A percentile compares a stretch with the other conserved stretches of the same genome.
Evolutionary conservation across 1,140 invertebrate genomes (phyloP).

Genomic region (Heliconius nattereri): DNA sequence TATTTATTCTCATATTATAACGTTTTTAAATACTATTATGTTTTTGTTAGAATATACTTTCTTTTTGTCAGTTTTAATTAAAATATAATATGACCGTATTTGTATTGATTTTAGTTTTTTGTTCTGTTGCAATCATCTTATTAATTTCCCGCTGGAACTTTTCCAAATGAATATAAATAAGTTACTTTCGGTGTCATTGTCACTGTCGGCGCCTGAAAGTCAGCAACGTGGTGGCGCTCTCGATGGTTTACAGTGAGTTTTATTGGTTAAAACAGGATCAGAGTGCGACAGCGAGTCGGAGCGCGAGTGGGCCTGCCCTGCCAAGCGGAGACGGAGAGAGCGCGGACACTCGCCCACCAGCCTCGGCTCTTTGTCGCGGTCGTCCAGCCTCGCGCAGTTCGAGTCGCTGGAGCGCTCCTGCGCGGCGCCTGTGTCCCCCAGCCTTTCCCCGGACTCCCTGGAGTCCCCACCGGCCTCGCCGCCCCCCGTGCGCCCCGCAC

Average conservation of each 20-base stretch:
- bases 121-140: background rate
- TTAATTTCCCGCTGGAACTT: slow-evolving; percentile 41
- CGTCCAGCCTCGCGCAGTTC: slow-evolving; percentile 90
- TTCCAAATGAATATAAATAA: slow-evolving; percentile 52
- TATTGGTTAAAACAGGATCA: slow-evolving; percentile 57
- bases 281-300: slow-evolving; percentile 84
- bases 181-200: slow-evolving; percentile 67
- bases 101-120: background rate
- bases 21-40: background rate
- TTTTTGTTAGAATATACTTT: background rate
- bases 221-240: slow-evolving; percentile 37
- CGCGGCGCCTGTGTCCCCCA: slow-evolving; percentile 72
- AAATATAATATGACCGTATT: background rate
- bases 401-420: slow-evolving; percentile 89
- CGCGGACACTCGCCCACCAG: slow-evolving; percentile 69
- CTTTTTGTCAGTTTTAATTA: background rate
- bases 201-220: slow-evolving; percentile 59
- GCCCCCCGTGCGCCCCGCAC: slow-evolving; percentile 61
- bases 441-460: slow-evolving; percentile 69
- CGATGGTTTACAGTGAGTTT: slow-evolving; percentile 19
- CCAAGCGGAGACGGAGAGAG: slow-evolving; percentile 86
- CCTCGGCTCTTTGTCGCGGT: slow-evolving; percentile 83
- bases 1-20: background rate
- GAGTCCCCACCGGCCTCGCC: slow-evolving; percentile 74
- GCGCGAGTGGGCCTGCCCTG: slow-evolving; percentile 89